These are phyloP conservation scores for Coenonympha arcania DNA, from an alignment of 2,888 invertebrate genomes.

Conservation along the genomic window DNA sequence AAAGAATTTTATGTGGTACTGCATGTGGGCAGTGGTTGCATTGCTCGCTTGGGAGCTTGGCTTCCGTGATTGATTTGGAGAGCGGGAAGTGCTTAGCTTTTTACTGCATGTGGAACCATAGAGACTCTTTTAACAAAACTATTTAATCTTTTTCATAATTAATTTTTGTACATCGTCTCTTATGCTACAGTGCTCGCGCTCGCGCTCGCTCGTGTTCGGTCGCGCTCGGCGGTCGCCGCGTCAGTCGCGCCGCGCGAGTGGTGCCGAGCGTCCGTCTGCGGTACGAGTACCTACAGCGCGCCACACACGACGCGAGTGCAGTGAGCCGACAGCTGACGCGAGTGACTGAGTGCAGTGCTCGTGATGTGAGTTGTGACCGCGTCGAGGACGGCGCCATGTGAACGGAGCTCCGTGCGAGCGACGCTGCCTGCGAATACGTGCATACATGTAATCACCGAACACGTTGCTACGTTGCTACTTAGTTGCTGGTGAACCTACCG, in stretches of 20 bases:
- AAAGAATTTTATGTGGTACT: no score
- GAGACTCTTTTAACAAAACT: no score
- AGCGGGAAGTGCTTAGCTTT: no score
- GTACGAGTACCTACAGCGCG: no score
- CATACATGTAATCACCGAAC: conserved; percentile 1
- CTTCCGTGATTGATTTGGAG: no score
- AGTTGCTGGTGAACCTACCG: no score
- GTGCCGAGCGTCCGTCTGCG: neutral
- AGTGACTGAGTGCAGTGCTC: neutral
- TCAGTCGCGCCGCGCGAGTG: conserved; percentile 13
- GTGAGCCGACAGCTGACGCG: neutral
- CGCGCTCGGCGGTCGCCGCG: conserved; percentile 5
- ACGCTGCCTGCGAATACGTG: neutral
- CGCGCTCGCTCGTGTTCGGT: conserved; percentile 17
- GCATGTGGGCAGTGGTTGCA: no score
- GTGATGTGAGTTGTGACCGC: neutral
- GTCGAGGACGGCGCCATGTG: neutral
- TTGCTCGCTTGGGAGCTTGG: no score
- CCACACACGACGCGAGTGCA: neutral
- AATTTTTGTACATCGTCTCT: neutral
- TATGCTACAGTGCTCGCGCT: conserved; percentile 11
- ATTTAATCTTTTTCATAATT: no score
- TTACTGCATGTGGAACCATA: no score
- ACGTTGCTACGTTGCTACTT: no score
- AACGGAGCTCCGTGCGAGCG: neutral